Evolutionary conservation across 2,797 vertebrate genomes (phyloP), one percentile per base, ranked within the genome.

Genomic region (Cuculus canorus): DNA sequence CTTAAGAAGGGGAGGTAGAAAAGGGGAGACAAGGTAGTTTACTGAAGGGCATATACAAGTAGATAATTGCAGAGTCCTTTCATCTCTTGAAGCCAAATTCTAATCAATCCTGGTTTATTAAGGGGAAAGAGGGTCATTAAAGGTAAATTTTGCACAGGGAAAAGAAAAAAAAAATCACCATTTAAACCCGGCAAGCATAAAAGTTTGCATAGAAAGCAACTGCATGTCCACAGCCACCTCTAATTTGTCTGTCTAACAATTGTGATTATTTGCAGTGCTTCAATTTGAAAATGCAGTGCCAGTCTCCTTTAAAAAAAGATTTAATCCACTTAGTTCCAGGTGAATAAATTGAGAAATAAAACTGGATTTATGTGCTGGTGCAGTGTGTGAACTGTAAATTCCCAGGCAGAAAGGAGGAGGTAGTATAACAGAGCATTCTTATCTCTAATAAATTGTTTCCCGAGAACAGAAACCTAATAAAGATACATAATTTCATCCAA

Each of bases 1-100:
- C 97, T 98, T 97, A 98, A 98, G 98, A 97, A 96, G 96, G 96
- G 96, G 97, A 97, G 96, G 93, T 95, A 96, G 97, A 95, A 94
- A 95, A 94, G 96, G 95, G 97, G 95, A 97, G 91, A 90, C 97
- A 98, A 98, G 98, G 98, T 98, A 97, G 96, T 98, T 97, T 98
- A 97, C 94, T 98, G 96, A 97, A 97, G 97, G 96, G 96, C 96
- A 95, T 80, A 93, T 93, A 93, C 95, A 96, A 97, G 95, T 86
- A 96, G 95, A 97, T 97, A 95, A 97, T 98, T 97, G 94, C 90
- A 88, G 88, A 92, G 86, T 88, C 90, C 83, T 96, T 97, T 97
- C 95, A 97, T 98, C 96, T 97, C 96, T 85, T 81, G 96, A 97
- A 97, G 93, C 94, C 95, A 95, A 96, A 93, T 97, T 96, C 76